phyloP scores from a whole-genome alignment of 2,888 invertebrate genomes.

The Eumacrocentrus americanus region DNA sequence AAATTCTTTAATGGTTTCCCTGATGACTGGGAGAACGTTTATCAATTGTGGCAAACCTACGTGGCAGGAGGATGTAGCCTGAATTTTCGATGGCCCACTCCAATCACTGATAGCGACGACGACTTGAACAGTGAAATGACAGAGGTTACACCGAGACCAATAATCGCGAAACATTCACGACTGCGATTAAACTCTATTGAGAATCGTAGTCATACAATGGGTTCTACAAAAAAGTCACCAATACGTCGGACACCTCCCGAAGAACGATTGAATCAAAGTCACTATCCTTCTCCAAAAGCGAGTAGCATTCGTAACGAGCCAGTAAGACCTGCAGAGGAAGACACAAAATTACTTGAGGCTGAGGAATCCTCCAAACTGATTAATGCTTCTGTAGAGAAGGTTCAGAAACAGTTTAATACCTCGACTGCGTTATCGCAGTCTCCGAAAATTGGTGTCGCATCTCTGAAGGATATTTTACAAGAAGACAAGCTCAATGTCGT shows the following conservation, averaged over 20 bases:
- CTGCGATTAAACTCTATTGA: constrained; percentile 5
- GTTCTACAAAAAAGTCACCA: not conserved
- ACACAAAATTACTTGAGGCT: not conserved
- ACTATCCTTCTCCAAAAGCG: constrained; percentile 1
- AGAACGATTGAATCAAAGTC: constrained; percentile 10
- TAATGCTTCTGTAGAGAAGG: not conserved
- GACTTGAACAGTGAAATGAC: constrained; percentile 51
- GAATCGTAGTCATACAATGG: constrained; percentile 16
- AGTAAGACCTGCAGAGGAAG: not conserved
- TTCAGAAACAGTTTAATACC: not conserved
- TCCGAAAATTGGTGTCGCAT: not conserved
- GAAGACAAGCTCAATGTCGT: constrained; percentile 47
- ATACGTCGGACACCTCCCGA: not conserved
- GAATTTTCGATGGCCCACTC: constrained; percentile 55
- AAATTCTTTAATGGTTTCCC: constrained; percentile 59
- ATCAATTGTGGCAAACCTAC: constrained; percentile 51
- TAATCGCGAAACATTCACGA: not conserved
- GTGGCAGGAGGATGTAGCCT: constrained; percentile 38
- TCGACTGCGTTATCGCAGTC: not conserved
- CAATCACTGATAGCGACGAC: constrained; percentile 53
- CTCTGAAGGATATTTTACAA: constrained; percentile 40
- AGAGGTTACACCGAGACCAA: constrained; percentile 30
- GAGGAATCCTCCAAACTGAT: not conserved
- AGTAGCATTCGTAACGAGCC: not conserved
- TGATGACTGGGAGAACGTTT: constrained; percentile 56